Conservation (phyloP, 1,140 invertebrate species). For the Microplitis mediator region DNA sequence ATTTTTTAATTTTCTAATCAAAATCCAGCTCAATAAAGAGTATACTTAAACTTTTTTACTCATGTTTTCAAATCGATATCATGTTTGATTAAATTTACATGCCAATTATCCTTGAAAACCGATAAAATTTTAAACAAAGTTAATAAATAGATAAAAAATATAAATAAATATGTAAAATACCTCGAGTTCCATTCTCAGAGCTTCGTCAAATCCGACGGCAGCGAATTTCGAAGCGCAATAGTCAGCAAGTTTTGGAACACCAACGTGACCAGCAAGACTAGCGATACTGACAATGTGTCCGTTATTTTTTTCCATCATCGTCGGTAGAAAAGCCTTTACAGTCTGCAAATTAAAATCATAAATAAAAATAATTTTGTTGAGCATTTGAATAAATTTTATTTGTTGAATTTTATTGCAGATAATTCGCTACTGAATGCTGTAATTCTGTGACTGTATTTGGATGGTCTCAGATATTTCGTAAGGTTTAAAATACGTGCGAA, state of each 20-base stretch:
- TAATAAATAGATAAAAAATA: background rate
- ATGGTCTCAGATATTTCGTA: constrained; percentile 23
- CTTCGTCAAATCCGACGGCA: constrained; percentile 91
- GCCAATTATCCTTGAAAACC: no score
- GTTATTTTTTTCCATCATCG: constrained; percentile 87
- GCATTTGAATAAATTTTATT: constrained; percentile 19
- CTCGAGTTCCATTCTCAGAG: constrained; percentile 79
- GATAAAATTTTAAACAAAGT: background rate
- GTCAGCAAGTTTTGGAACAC: constrained; percentile 84
- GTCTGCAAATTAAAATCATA: constrained; percentile 64
- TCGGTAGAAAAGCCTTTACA: constrained; percentile 82
- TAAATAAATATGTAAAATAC: constrained; percentile 32
- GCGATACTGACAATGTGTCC: constrained; percentile 97
- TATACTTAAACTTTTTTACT: no score
- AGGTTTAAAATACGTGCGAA: constrained; percentile 37
- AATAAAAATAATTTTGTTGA: constrained; percentile 23
- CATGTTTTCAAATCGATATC: no score
- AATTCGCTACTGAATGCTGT: background rate
- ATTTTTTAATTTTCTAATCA: no score
- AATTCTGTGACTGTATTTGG: constrained; percentile 32
- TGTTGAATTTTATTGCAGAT: background rate
- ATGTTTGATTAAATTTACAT: no score
- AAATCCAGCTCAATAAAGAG: no score
- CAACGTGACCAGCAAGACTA: constrained; percentile 86
- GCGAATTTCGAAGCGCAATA: constrained; percentile 96